Base-by-base conservation (phyloP, 2,888 invertebrate genomes). In the Drosophila parthenogenetica region DNA sequence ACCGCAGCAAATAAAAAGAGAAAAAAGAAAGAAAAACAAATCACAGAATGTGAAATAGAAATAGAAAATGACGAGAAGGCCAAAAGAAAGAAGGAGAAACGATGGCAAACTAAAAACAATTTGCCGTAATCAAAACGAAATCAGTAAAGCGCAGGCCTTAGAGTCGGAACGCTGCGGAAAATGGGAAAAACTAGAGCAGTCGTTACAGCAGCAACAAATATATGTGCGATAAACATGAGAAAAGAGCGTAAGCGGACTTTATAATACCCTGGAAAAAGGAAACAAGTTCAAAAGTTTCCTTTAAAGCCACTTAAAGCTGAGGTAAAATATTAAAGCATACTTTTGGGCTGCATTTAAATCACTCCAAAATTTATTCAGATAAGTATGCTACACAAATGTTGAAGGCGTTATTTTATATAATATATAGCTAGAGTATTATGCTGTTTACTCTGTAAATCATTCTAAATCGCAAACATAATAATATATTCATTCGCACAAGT, bases 71-170 rank as follows among this genome's bases (percentile, higher is more conserved):
- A 4, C 29, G 25, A 5, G 17, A 39, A 35, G 46, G 19, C 1
- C 45, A 17, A 48, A 48, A 51, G 42, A 7, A 32, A 50, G 39
- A 62, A 61, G 59, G 63, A 64, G 43, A 73, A 81, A 53, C 77
- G 54, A 53, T 55, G 59, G 69, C 76, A 79, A 87, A 87, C 79
- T 87, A 79, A 87, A 83, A 87, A 87, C 82, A 83, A 83, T 87
- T 83, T 83, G 69, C 86, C 74, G 79, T 87, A 87, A 83, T 87
- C 88, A 82, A 87, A 87, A 82, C 73, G 88, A 82, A 82, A 87
- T 87, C 82, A 82, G 79, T 69, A 79, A 79, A 82, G 86, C 86
- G 69, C 79, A 78, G 67, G 57, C 71, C 68, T 73, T 66, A 73
- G 61, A 50, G 66, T 67, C 67, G 62, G 13, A 29, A 29, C 29